phyloP scores from a whole-genome alignment of 2,113 vertebrate species.

The Ceyx cyanopectus region DNA sequence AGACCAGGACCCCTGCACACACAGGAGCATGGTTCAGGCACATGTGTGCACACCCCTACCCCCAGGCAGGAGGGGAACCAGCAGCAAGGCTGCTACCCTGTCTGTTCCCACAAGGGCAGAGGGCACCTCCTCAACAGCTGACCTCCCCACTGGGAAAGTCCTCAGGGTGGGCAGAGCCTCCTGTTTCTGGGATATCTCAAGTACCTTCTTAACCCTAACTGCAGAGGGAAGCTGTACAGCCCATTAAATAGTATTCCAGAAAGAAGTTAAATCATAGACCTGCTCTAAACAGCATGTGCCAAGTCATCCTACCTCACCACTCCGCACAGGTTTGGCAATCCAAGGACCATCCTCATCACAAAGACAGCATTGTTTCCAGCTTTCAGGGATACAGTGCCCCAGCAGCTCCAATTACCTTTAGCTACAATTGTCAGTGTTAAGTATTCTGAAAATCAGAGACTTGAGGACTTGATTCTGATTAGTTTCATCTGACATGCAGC shows the following conservation, averaged over 20 bases:
- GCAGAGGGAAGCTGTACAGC: neutral
- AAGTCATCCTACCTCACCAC: neutral
- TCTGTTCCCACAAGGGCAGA: neutral
- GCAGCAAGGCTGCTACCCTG: neutral
- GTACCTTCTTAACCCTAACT: neutral
- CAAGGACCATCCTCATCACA: neutral
- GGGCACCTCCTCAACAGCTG: neutral
- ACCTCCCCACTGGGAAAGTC: fast-evolving
- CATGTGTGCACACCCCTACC: fast-evolving
- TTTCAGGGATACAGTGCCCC: neutral
- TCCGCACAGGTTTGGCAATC: neutral
- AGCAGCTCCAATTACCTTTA: neutral
- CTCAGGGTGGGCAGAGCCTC: neutral
- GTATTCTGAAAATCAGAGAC: neutral
- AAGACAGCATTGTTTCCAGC: neutral
- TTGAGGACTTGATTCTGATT: neutral
- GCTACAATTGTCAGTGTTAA: neutral
- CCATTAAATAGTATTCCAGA: neutral
- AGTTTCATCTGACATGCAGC: neutral
- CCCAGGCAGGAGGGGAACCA: neutral
- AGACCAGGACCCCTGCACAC: neutral
- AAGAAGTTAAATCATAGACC: neutral
- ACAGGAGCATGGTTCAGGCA: neutral
- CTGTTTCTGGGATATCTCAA: neutral
- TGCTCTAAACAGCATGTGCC: neutral